Evolutionary conservation across 2,113 vertebrate genomes (phyloP).

Genomic region (Zosterops pallidus): DNA sequence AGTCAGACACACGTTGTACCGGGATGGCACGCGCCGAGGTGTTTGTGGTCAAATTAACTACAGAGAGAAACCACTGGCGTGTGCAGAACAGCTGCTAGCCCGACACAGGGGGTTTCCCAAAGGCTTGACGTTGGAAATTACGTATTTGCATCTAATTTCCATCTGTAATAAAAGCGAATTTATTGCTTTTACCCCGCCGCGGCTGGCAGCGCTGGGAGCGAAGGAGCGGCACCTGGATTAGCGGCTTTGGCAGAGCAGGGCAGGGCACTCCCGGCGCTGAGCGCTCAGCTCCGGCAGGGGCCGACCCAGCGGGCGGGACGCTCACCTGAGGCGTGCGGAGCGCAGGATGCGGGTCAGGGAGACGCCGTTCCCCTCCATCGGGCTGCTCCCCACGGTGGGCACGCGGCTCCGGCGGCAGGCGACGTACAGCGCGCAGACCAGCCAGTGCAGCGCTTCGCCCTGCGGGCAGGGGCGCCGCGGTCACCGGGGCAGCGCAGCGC

Average conservation of each 20-base stretch:
- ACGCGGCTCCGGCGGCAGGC: slow-evolving; percentile 90
- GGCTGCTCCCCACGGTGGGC: slow-evolving; percentile 90
- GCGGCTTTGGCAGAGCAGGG: rapidly evolving
- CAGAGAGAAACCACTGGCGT: rapidly evolving
- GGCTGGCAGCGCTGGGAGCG: not conserved
- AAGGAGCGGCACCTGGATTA: rapidly evolving
- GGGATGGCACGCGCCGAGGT: rapidly evolving
- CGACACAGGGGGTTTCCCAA: rapidly evolving
- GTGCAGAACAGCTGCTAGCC: not conserved
- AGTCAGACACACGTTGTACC: rapidly evolving
- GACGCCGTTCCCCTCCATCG: slow-evolving; percentile 96
- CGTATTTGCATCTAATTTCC: not conserved
- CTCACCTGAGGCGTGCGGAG: slow-evolving; percentile 90
- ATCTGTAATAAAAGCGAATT: not conserved
- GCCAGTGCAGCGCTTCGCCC: slow-evolving; percentile 94
- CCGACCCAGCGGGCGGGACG: not conserved
- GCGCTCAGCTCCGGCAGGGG: not conserved
- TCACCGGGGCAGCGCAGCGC: slow-evolving; percentile 79
- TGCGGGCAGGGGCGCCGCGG: slow-evolving; percentile 36
- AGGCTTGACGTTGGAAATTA: not conserved
- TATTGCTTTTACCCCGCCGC: rapidly evolving
- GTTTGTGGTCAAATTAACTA: not conserved
- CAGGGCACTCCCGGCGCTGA: not conserved
- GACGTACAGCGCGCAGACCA: slow-evolving; percentile 92
- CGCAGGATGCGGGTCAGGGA: slow-evolving; percentile 95